Base-by-base conservation (phyloP, 1,140 invertebrate genomes). In the Rhopalosiphum maidis region DNA sequence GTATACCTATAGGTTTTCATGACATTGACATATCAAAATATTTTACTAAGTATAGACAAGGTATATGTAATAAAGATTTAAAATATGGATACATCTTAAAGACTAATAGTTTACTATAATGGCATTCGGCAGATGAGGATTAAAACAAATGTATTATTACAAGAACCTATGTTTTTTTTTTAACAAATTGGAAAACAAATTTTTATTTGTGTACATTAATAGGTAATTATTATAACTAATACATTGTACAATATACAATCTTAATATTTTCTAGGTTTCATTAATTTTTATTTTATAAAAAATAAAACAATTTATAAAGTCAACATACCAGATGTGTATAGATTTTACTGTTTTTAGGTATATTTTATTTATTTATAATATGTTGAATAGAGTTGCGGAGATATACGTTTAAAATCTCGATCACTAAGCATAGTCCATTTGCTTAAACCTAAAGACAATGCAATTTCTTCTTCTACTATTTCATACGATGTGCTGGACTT, bases 401-500 rank as follows among this genome's bases (percentile, higher is more conserved):
- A 46, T 43, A 94, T 94, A 23, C 55, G 46, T 92, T 96, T 96
- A 94, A 97, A 98, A 94, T 97, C 96, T 94, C 96, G 96, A 95
- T 98, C 98, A 25, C 96, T 96, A 25, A 98, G 94, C 95, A 98
- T 96, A n/a, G 95, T 95, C 98, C 98, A 98, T 91, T 95, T 95
- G 90, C 96, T 96, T 35, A 86, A 21, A 3, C 96, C 96, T 30
- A 98, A 95, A 85, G 97, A 96, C 94, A 95, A 96, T 0, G 97
- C 97, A 41, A 98, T 96, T 95, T 97, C 97, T 43, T 95, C 95
- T 94, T 97, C 96, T 0, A 97, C 97, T 18, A 95, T 94, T 94
- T 97, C 96, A 94, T 97, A 98, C 77, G 96, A 96, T 91, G 95
- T 94, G 21, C 97, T 96, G 93, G 96, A 96, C 21, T 95, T 95